Evolutionary conservation across 2,113 vertebrate species (phyloP), one percentile per base, ranked within the genome.

Genomic region (Pantherophis guttatus): DNA sequence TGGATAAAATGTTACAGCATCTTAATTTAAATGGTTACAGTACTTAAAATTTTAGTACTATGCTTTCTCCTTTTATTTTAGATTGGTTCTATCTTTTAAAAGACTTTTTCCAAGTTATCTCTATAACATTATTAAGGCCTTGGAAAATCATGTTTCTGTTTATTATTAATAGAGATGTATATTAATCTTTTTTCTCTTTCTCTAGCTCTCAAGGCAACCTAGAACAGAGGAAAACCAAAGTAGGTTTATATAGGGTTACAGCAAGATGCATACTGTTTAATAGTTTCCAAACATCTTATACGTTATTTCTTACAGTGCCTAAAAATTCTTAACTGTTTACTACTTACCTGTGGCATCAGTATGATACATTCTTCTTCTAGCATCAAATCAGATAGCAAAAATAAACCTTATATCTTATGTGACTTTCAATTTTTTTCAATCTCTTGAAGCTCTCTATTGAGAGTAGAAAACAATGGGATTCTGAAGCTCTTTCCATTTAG

Each of bases 221-320:
- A 94, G 97, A 95, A 95, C 89, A 65, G 95, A 96, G 93, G 95
- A 95, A 96, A 97, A 96, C 94, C 92, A 96, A 97, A 97, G 96
- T 91, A 96, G 96, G 94, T 96, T 97, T 91, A 86, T 95, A 44
- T 94, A 94, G 92, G 93, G 89, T 93, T 93, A 91, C 90, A 91
- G 92, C 91, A 93, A 95, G 91, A 92, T 88, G 92, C 81, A 87
- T 92, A 75, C 89, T 96, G 17, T 52, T 88, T 94, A 96, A 90
- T 94, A 91, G 53, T 87, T 94, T 90, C 92, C 87, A 93, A 92
- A 96, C n/a, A 92, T 89, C n/a, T 48, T 55, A 19, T 59, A 9
- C 24, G 0, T n/a, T 52, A 53, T 62, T 52, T 44, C 89, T 95
- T 52, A 88, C 29, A 44, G 92, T 62, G 54, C 23, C 29, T 17